phyloP scores from a whole-genome alignment of 1,140 invertebrate genomes.

The Wiebesia pumilae region DNA sequence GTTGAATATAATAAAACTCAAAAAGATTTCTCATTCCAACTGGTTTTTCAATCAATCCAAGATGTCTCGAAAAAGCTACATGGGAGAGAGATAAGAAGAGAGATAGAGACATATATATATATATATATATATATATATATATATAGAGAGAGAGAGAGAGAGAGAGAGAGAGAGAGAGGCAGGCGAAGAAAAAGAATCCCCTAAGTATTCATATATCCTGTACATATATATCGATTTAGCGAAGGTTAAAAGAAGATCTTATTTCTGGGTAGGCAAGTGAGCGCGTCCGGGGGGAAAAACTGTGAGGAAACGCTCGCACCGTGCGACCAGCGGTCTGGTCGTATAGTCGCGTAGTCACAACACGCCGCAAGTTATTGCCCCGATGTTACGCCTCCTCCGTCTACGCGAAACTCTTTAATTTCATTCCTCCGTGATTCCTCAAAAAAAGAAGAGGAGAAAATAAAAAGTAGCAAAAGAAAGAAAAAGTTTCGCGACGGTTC shows the following conservation, averaged over 20 bases:
- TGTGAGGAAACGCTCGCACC: background rate
- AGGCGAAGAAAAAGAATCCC: background rate
- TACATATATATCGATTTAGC: constrained; percentile 17
- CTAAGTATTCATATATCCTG: constrained; percentile 44
- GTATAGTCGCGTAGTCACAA: constrained; percentile 66
- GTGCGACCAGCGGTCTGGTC: constrained; percentile 67
- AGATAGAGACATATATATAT: too few species aligned
- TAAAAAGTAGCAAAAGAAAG: constrained; percentile 11
- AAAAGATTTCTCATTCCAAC: background rate
- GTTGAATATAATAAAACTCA: background rate
- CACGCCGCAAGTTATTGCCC: constrained; percentile 66
- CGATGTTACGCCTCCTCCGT: constrained; percentile 48
- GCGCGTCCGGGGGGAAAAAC: constrained; percentile 6
- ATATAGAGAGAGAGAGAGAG: background rate
- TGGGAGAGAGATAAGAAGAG: too few species aligned
- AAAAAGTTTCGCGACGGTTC: constrained; percentile 15
- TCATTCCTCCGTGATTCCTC: constrained; percentile 45
- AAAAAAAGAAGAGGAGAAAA: background rate
- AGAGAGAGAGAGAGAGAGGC: background rate
- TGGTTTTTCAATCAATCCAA: background rate
- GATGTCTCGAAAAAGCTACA: background rate
- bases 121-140: too few species aligned
- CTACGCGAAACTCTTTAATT: constrained; percentile 47
- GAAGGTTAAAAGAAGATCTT: constrained; percentile 52
- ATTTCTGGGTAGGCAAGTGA: constrained; percentile 41